Evolutionary conservation across 2,797 vertebrate species (phyloP).

Genomic region (Sparidentex hasta): DNA sequence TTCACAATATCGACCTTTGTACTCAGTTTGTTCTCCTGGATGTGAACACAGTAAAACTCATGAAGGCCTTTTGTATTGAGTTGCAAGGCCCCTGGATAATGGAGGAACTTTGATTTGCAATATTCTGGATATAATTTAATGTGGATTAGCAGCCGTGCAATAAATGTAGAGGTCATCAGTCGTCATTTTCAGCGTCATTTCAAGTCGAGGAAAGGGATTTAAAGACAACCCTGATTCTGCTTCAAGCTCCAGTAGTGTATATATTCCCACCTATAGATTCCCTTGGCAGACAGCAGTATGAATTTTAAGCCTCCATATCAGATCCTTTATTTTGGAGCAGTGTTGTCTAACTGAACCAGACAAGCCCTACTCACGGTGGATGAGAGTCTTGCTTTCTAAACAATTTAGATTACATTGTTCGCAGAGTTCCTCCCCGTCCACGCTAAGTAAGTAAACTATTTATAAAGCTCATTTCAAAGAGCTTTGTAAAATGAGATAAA

Average conservation of each 20-base stretch:
- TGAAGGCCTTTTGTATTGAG: conserved; percentile 33
- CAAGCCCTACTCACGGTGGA: conserved; percentile 4
- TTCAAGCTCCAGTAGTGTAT: conserved; percentile 33
- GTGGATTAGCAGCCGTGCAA: conserved; percentile 45
- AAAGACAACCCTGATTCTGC: conserved; percentile 48
- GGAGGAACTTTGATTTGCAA: conserved; percentile 33
- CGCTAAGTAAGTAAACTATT: conserved; percentile 24
- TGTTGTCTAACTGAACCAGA: conserved; percentile 9
- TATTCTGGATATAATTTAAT: conserved; percentile 58
- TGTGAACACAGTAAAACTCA: conserved; percentile 30
- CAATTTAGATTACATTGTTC: background rate
- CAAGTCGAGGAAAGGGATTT: conserved; percentile 39
- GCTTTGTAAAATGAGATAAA: background rate
- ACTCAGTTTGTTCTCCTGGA: conserved; percentile 10
- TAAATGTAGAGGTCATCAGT: conserved; percentile 41
- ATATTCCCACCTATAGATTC: conserved; percentile 7
- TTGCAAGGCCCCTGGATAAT: conserved; percentile 19
- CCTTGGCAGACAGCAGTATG: conserved; percentile 29
- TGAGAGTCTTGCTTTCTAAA: conserved; percentile 15
- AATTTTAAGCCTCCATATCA: conserved; percentile 36
- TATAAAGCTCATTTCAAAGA: conserved; percentile 10
- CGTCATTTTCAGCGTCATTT: conserved; percentile 35
- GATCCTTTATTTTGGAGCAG: background rate
- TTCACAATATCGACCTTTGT: background rate
- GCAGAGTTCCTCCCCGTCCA: conserved; percentile 29